Percentiles rank a stretch among this genome's conserved stretches.
These are phyloP conservation scores for Notamacropus eugenii DNA, from an alignment of 2,797 vertebrate species.

Conservation along the genomic window DNA sequence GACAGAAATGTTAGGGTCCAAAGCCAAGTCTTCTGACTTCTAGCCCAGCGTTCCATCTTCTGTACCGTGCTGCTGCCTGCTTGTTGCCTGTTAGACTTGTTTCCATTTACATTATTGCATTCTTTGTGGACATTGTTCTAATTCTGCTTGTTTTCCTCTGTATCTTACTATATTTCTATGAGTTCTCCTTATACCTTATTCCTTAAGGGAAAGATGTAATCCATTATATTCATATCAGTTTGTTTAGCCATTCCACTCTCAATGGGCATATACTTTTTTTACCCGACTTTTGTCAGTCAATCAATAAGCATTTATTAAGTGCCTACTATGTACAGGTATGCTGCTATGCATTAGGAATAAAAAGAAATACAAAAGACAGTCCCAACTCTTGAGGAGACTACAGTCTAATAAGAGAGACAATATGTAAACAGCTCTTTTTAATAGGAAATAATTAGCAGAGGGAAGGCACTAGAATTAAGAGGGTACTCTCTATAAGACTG, in stretches of 20 bases:
- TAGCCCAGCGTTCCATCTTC: too few species aligned
- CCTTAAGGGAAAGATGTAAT: background rate
- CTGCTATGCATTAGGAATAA: background rate
- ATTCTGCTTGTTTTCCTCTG: background rate
- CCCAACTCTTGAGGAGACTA: background rate
- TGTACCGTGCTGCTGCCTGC: too few species aligned
- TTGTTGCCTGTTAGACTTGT: background rate
- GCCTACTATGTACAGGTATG: too few species aligned
- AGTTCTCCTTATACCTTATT: background rate
- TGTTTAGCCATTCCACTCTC: background rate
- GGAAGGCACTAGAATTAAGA: background rate
- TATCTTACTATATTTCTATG: background rate
- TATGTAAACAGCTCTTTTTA: too few species aligned
- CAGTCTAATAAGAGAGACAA: too few species aligned
- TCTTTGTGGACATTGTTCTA: background rate
- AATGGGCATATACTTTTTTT: background rate
- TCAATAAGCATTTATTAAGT: too few species aligned
- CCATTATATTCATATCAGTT: background rate
- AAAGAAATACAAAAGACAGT: background rate
- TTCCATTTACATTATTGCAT: background rate
- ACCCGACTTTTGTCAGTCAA: background rate
- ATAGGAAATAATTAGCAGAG: too few species aligned
- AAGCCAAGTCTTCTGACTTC: background rate
- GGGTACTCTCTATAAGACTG: background rate
- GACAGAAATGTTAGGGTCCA: background rate